A percentile compares a stretch with the other conserved stretches of the same genome.
Evolutionary conservation across 2,888 invertebrate species (phyloP).

Genomic region (Pristionchus maxplancki): DNA sequence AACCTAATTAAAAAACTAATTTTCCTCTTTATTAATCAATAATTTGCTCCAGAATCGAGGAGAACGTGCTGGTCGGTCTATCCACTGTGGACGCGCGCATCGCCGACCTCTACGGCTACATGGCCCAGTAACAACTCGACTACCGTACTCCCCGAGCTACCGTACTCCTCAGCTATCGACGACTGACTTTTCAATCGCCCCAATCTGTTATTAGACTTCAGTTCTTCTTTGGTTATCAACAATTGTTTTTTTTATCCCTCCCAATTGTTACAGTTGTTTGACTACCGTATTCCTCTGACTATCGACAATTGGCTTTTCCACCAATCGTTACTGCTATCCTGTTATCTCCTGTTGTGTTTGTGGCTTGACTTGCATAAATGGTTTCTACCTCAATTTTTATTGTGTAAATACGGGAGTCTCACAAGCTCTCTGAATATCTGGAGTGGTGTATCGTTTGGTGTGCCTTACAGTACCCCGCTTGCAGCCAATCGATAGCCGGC

Average conservation of each 20-base stretch:
- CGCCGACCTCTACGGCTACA: conserved; percentile 49
- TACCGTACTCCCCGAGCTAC: conserved; percentile 1
- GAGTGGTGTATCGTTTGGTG: not conserved
- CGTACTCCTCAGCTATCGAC: not conserved
- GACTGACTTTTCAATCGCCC: not conserved
- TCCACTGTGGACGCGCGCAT: conserved; percentile 61
- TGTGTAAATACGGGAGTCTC: not conserved
- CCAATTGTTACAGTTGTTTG: not conserved
- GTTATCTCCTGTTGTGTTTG: conserved; percentile 20
- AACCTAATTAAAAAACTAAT: not conserved
- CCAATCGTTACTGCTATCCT: not conserved
- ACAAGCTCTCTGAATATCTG: conserved; percentile 32
- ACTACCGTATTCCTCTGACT: not conserved
- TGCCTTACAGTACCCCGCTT: not conserved
- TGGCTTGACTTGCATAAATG: not conserved
- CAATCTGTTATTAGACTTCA: too few relatives aligned
- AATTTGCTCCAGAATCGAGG: conserved; percentile 56
- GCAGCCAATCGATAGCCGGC: conserved; percentile 22
- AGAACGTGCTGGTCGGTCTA: conserved; percentile 62
- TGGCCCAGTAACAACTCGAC: not conserved
- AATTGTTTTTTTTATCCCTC: too few relatives aligned
- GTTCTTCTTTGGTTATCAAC: too few relatives aligned
- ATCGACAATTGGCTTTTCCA: not conserved
- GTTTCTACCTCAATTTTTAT: not conserved
- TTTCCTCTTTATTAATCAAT: not conserved